Base-by-base conservation (phyloP, 2,888 invertebrate species). In the Nudaria mundana region DNA sequence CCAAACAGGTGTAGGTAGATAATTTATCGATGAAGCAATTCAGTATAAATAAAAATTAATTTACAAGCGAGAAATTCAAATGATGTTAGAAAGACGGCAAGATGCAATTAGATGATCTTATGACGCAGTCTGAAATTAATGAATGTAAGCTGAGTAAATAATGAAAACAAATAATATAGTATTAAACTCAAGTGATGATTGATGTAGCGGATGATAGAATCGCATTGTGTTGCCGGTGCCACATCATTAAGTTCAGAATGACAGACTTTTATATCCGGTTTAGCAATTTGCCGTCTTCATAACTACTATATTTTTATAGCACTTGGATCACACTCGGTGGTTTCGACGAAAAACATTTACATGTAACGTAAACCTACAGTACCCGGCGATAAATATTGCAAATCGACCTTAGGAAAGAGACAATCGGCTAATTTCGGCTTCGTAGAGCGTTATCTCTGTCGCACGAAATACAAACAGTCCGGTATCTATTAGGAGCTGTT, bases 1-100 rank as follows among this genome's bases (percentile, higher is more conserved):
- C n/a, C 15, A 22, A 30, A 14, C 11, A 26, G 11, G 5, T 8
- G 18, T 18, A 6, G 5, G 7, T 23, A 23, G 29, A 52, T 51
- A 47, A 39, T 26, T 46, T 55, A 55, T 49, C 47, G 54, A 52
- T 45, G 31, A 47, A 49, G 37, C 38, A 37, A 22, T 38, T 45
- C 10, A 30, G 52, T 58, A 55, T 43, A 40, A 54, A 71, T 64
- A 48, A 56, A 60, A 56, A 52, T 60, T 73, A 79, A n/a, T n/a
- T n/a, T n/a, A n/a, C n/a, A n/a, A n/a, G 76, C 73, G 56, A 66
- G 30, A 64, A 69, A 76, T 67, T 71, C 71, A 70, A 28, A 76
- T 71, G 55, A 80, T 76, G 78, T 83, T 79, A 83, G 76, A 85
- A 86, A 88, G 88, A 88, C 88, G 88, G 88, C 88, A 88, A 87